Conservation (phyloP, 2,888 invertebrate genomes). For the Norana najaformis region DNA sequence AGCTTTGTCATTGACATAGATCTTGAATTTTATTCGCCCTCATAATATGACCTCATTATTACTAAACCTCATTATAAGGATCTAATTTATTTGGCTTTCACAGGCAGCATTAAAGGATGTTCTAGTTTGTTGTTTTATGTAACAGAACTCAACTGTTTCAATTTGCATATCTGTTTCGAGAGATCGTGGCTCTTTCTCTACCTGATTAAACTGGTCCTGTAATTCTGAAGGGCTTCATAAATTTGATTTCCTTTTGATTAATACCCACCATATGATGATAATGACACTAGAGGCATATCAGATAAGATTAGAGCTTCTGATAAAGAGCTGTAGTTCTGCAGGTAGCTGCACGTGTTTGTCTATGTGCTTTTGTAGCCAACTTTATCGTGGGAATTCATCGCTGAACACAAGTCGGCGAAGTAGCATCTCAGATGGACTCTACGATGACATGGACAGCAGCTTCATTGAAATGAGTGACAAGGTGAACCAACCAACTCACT, state of each 20-base stretch:
- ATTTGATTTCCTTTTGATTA: background rate
- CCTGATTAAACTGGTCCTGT: background rate
- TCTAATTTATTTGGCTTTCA: background rate
- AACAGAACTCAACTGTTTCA: background rate
- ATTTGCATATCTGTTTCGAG: background rate
- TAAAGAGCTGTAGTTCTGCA: background rate
- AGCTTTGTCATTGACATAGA: no score
- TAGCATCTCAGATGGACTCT: conserved; percentile 75
- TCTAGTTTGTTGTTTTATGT: background rate
- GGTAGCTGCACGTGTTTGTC: background rate
- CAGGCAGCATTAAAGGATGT: background rate
- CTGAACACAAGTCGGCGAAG: background rate
- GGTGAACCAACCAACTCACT: conserved; percentile 66
- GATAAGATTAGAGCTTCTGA: background rate
- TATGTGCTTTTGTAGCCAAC: background rate
- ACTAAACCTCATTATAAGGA: background rate
- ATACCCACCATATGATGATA: background rate
- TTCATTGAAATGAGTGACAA: conserved; percentile 76
- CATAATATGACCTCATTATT: no score
- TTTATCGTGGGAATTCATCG: conserved; percentile 14
- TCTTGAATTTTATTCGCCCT: no score
- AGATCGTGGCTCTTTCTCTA: background rate
- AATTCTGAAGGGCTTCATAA: background rate
- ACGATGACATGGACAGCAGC: conserved; percentile 75
- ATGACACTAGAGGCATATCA: no score